These are phyloP conservation scores for Pammene fasciana DNA, from an alignment of 2,888 invertebrate genomes.

Conservation along the genomic window DNA sequence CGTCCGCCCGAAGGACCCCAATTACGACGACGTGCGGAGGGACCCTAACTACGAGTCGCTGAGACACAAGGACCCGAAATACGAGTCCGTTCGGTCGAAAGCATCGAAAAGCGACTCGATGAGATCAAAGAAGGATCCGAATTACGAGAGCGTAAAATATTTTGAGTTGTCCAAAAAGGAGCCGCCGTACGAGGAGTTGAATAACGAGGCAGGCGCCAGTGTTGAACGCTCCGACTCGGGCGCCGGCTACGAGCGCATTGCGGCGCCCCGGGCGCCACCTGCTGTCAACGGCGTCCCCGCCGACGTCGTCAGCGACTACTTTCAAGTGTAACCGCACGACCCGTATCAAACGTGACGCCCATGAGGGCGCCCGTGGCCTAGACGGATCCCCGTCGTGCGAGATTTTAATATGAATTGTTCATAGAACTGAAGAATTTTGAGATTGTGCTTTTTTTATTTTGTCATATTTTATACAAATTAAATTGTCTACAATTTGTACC, in stretches of 20 bases:
- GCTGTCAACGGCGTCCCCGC: slow-evolving; percentile 48
- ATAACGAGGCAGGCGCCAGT: slow-evolving; percentile 61
- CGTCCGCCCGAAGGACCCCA: slow-evolving; percentile 85
- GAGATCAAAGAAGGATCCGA: slow-evolving; percentile 85
- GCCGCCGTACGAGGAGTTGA: slow-evolving; percentile 87
- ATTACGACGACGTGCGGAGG: slow-evolving; percentile 87
- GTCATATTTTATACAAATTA: slow-evolving; percentile 57
- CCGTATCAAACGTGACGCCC: too few relatives aligned
- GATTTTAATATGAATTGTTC: slow-evolving; percentile 54
- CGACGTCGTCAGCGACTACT: slow-evolving; percentile 72
- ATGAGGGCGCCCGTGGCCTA: not conserved
- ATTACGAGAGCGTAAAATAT: slow-evolving; percentile 92
- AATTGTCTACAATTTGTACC: slow-evolving; percentile 62
- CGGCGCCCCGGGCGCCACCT: slow-evolving; percentile 58
- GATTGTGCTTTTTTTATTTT: slow-evolving; percentile 69
- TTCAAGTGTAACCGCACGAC: slow-evolving; percentile 6
- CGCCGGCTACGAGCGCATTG: slow-evolving; percentile 75
- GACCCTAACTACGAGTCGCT: slow-evolving; percentile 88
- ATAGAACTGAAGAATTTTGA: slow-evolving; percentile 52
- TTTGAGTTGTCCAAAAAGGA: slow-evolving; percentile 83
- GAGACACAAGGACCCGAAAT: slow-evolving; percentile 85
- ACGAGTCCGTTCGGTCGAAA: slow-evolving; percentile 85
- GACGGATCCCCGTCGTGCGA: slow-evolving; percentile 3
- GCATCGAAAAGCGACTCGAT: slow-evolving; percentile 84
- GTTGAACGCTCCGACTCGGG: slow-evolving; percentile 72